These are phyloP conservation scores for Leptinotarsa haldemani DNA, from an alignment of 2,888 invertebrate genomes.

Conservation along the genomic window DNA sequence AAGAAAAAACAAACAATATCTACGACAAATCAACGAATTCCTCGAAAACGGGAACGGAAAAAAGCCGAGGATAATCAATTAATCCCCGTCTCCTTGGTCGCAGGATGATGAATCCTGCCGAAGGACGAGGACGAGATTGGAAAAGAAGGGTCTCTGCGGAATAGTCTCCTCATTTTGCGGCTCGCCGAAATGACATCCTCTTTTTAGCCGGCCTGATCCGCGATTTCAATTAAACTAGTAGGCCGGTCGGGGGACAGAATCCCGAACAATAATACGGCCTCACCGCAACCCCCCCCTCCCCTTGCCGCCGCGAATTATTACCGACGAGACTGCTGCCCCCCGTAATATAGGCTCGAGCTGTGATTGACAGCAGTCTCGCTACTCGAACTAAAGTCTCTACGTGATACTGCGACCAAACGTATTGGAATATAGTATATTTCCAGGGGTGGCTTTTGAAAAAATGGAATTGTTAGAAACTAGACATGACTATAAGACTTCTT, in stretches of 20 bases:
- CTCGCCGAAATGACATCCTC: slow-evolving; percentile 64
- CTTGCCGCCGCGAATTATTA: slow-evolving; percentile 52
- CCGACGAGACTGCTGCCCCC: slow-evolving; percentile 51
- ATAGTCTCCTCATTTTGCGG: slow-evolving; percentile 62
- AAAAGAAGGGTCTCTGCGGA: slow-evolving; percentile 58
- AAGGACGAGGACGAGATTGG: slow-evolving; percentile 24
- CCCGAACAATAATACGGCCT: slow-evolving; percentile 41
- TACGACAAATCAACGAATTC: slow-evolving; percentile 12
- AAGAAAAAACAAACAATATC: not conserved
- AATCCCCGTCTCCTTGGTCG: slow-evolving; percentile 23
- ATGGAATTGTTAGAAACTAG: not conserved
- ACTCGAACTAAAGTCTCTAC: slow-evolving; percentile 35
- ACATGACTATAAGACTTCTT: too few relatives aligned
- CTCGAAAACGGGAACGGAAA: slow-evolving; percentile 9
- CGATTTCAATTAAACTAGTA: slow-evolving; percentile 65
- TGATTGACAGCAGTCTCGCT: slow-evolving; percentile 38
- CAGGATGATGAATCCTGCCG: slow-evolving; percentile 20
- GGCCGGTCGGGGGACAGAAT: slow-evolving; percentile 32
- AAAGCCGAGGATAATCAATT: slow-evolving; percentile 24
- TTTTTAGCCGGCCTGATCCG: slow-evolving; percentile 65
- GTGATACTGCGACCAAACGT: slow-evolving; percentile 30
- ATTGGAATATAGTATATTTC: slow-evolving; percentile 26
- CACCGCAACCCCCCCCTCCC: slow-evolving; percentile 15
- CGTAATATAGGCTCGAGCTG: slow-evolving; percentile 45
- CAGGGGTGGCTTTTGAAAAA: slow-evolving; percentile 1